Conservation (phyloP, 1,140 invertebrate species). For the Camponotus pennsylvanicus region DNA sequence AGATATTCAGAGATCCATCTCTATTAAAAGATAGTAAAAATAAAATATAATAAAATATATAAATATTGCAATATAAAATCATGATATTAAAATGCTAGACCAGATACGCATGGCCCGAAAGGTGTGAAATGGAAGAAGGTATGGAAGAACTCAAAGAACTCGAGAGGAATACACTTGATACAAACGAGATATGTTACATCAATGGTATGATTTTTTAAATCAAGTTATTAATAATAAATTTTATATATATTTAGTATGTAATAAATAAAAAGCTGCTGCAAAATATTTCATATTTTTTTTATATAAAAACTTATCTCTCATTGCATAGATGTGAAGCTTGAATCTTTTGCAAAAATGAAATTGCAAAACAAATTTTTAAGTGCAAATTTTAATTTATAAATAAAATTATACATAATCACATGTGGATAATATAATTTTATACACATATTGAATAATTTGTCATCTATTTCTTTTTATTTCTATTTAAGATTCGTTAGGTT, state of each 20-base stretch:
- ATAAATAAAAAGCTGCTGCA: background rate
- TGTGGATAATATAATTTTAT: background rate
- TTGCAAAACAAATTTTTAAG: background rate
- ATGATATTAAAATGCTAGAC: conserved; percentile 84
- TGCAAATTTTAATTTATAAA: background rate
- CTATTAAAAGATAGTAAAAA: too few relatives aligned
- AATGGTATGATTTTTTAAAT: conserved; percentile 90
- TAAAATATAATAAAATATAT: background rate
- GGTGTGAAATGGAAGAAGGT: conserved; percentile 73
- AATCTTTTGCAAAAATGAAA: background rate
- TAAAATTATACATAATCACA: background rate
- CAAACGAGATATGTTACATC: conserved; percentile 97
- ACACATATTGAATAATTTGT: background rate
- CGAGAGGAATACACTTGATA: conserved; percentile 88
- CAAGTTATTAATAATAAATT: background rate
- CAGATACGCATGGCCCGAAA: conserved; percentile 91
- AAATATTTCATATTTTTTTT: background rate
- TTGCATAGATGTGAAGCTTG: background rate
- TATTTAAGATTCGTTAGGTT: conserved; percentile 93
- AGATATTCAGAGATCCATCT: background rate
- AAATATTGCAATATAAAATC: conserved; percentile 5
- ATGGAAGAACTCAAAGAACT: conserved; percentile 88
- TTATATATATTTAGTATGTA: background rate
- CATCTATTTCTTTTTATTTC: background rate
- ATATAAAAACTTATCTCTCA: background rate